Evolutionary conservation across 2,113 vertebrate species (phyloP).

Genomic region (Ameiurus melas): DNA sequence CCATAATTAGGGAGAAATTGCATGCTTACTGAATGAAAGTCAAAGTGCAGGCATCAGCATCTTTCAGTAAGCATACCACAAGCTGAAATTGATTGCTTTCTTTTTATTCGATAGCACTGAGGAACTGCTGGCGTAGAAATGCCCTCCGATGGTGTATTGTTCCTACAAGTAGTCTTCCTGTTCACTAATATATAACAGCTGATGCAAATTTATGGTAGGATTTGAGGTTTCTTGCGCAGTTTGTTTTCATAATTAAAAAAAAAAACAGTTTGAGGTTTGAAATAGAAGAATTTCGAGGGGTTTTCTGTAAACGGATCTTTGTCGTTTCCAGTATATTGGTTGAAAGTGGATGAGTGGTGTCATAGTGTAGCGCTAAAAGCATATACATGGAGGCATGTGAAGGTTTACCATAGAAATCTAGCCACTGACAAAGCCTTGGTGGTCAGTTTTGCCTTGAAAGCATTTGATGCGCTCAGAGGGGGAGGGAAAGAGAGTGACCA

Average conservation of each 20-base stretch:
- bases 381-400: background rate
- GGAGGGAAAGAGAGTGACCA: slow-evolving; percentile 34
- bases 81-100: slow-evolving; percentile 42
- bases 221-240: background rate
- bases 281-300: background rate
- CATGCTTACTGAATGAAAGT: slow-evolving; percentile 58
- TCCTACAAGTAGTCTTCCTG: slow-evolving; percentile 33
- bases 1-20: slow-evolving; percentile 63
- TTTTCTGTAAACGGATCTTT: background rate
- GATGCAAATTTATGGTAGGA: background rate
- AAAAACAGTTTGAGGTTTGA: background rate
- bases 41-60: slow-evolving; percentile 59
- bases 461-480: slow-evolving; percentile 28
- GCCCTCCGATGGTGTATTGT: slow-evolving; percentile 12
- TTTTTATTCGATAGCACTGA: slow-evolving; percentile 33
- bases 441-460: slow-evolving; percentile 35
- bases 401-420: background rate
- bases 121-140: slow-evolving; percentile 26
- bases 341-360: background rate
- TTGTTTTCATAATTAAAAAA: background rate
- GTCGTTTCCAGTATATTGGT: background rate
- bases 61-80: slow-evolving; percentile 50
- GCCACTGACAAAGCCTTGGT: slow-evolving; percentile 18
- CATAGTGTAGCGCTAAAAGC: background rate
- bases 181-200: background rate